Evolutionary conservation across 2,797 vertebrate species (phyloP), one percentile per base, ranked within the genome.

Genomic region (Spea hammondii): DNA sequence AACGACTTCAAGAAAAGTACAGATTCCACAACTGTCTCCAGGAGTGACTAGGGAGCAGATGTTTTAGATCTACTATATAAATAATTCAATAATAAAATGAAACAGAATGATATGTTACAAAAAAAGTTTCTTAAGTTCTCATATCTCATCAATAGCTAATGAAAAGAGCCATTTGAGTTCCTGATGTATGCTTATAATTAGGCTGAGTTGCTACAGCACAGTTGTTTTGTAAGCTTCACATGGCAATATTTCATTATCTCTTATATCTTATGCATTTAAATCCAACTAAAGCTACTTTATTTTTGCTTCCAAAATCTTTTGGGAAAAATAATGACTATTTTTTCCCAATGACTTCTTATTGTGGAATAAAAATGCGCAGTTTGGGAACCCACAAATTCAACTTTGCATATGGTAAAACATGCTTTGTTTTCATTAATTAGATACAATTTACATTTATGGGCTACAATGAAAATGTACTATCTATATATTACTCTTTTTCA

Each of bases 21-120:
- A 77, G 70, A 82, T 82, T 82, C 79, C 69, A 75, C 79, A 73
- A 82, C 70, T 82, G 79, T 82, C 79, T 82, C 79, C 79, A 77
- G 51, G 62, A 81, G 70, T 77, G 79, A 73, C 75, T 82, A 50
- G 60, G 50, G 59, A 82, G 67, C 79, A 82, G 79, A 77, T 82
- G 79, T 71, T 82, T 82, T 82, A 77, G 50, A 82, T 82, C 70
- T 64, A 66, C 71, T 54, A 59, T 51, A 82, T 82, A 77, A 77
- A 77, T 82, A 77, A 82, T 82, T 73, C 62, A 77, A 77, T 72
- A 77, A 69, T 77, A 69, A 73, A 77, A 77, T 82, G 75, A 77
- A 82, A 82, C 47, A n/a, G 74, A 77, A 49, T 77, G 69, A 72
- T 76, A 72, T 67, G 69, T 72, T 72, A 72, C 44, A 60, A 80